These are phyloP conservation scores for Coelinius sp. DNA, from an alignment of 2,888 invertebrate genomes.

Conservation along the genomic window DNA sequence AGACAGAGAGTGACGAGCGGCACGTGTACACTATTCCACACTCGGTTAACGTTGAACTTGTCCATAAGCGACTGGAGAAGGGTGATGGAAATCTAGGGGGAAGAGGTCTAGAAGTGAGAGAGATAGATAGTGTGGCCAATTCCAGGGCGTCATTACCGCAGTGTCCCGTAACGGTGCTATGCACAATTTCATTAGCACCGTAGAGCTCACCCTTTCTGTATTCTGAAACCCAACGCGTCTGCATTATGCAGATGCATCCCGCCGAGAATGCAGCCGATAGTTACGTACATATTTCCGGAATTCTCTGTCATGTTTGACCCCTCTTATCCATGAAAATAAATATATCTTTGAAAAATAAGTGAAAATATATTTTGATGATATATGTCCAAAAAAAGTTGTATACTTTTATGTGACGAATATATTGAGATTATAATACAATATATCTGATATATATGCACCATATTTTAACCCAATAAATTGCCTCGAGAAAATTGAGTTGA, in stretches of 20 bases:
- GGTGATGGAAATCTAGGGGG: not conserved
- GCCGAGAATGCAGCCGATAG: conserved; percentile 40
- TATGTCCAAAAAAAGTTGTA: too few relatives aligned
- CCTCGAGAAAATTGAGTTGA: not conserved
- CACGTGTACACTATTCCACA: conserved; percentile 7
- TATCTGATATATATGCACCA: too few relatives aligned
- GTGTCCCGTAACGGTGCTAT: conserved; percentile 38
- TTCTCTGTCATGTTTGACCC: conserved; percentile 34
- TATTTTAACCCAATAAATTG: conserved; percentile 20
- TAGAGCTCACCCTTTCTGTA: conserved; percentile 2
- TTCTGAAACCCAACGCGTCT: conserved; percentile 18
- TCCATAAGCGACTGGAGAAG: conserved; percentile 13
- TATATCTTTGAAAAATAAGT: not conserved
- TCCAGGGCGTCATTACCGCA: conserved; percentile 50
- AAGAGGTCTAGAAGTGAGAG: not conserved
- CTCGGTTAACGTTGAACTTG: conserved; percentile 9
- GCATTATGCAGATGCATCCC: conserved; percentile 49
- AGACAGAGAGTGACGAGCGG: conserved; percentile 14
- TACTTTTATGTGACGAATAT: too few relatives aligned
- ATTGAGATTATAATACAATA: too few relatives aligned
- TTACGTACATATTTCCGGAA: conserved; percentile 42
- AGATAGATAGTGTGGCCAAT: not conserved
- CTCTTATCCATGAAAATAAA: not conserved
- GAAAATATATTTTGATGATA: too few relatives aligned
- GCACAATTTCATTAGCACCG: conserved; percentile 50